A percentile compares a stretch with the other conserved stretches of the same genome.
Evolutionary conservation across 2,797 vertebrate species (phyloP).

Genomic region (Fistularia tabacaria): DNA sequence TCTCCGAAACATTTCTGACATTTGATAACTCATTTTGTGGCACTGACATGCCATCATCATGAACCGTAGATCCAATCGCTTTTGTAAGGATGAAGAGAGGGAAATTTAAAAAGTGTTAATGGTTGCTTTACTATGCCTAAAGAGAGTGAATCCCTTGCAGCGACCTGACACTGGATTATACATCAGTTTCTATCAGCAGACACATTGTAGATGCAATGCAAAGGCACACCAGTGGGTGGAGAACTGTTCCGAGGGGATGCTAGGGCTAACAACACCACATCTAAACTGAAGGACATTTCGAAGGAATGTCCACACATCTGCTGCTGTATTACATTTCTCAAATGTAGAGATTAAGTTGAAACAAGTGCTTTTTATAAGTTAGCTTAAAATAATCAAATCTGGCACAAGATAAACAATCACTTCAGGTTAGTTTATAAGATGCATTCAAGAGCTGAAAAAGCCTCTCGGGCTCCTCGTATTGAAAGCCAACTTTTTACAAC

Average conservation of each 20-base stretch:
- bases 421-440: constrained; percentile 26
- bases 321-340: constrained; percentile 14
- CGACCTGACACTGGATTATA: constrained; percentile 12
- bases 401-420: constrained; percentile 60
- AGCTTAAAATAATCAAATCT: constrained; percentile 52
- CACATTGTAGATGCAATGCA: constrained; percentile 54
- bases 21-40: not conserved
- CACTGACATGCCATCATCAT: not conserved
- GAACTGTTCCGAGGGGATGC: constrained; percentile 53
- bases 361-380: constrained; percentile 61
- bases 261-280: constrained; percentile 6
- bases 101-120: not conserved
- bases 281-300: constrained; percentile 32
- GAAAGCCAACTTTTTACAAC: constrained; percentile 31
- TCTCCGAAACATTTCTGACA: constrained; percentile 3
- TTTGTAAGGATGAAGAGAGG: not conserved
- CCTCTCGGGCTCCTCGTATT: constrained; percentile 1
- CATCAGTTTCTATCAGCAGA: constrained; percentile 29
- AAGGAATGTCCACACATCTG: constrained; percentile 28
- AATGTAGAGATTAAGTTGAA: constrained; percentile 32
- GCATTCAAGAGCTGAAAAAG: constrained; percentile 51
- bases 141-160: constrained; percentile 11
- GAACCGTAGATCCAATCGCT: not conserved
- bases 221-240: constrained; percentile 74
- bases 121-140: not conserved